Evolutionary conservation across 2,888 invertebrate genomes (phyloP), one percentile per base, ranked within the genome.

Genomic region (Sinhomidia bicolor): DNA sequence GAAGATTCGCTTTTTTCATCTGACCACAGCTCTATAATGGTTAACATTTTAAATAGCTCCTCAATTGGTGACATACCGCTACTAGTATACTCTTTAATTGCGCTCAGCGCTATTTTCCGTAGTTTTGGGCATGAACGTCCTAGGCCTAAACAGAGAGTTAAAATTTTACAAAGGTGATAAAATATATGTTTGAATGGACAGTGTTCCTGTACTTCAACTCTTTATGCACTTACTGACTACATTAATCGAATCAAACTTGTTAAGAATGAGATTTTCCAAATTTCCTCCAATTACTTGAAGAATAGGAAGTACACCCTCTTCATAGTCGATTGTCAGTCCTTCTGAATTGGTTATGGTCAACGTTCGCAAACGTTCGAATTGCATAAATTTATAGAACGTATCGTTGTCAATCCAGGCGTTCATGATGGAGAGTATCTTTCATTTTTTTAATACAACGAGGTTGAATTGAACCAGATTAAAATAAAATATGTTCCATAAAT

Each of bases 41-140:
- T 68, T 9, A 92, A 79, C 65, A 85, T 68, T 54, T 23, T 54
- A 71, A 91, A 91, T 0, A 91, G 60, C 7, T 60, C 80, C 6
- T 86, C 83, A 9, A 87, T 65, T 57, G 47, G 36, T 60, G 14
- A 12, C 14, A 12, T 2, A 14, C 7, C 74, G 29, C 51, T 23
- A 14, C 47, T 79, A 5, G 92, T 91, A 84, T 91, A 93, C 23
- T 92, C 81, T 0, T 91, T 90, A 29, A 93, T 91, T 60, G 91
- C 92, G 62, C 93, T 93, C n/a, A 93, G 84, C 17, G 93, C 93
- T 81, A 93, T 86, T 90, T 93, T 93, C 68, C 92, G 89, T 12
- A 93, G 89, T 1, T 91, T 90, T 4, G 93, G 93, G 87, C 93
- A 93, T n/a, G 93, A 91, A 79, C 90, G 88, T 10, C 93, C 93